Evolutionary conservation across 2,113 vertebrate genomes (phyloP).

Genomic region (Brevimyrus niger): DNA sequence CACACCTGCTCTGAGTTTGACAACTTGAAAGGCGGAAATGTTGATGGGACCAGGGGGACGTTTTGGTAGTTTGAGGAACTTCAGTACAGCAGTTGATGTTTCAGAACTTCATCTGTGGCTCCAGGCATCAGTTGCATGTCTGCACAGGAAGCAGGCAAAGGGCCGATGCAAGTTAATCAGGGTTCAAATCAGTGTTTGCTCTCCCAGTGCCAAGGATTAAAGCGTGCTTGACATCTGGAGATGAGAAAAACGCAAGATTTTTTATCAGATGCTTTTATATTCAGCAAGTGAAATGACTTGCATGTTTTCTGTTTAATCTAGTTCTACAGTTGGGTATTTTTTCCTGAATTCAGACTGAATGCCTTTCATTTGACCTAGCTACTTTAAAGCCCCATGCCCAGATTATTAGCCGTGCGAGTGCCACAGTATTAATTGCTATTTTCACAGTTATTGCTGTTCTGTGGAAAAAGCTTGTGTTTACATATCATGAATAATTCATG

Average conservation of each 20-base stretch:
- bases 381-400: background rate
- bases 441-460: background rate
- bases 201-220: background rate
- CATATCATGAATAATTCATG: constrained; percentile 1
- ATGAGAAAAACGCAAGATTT: background rate
- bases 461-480: background rate
- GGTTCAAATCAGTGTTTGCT: background rate
- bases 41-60: background rate
- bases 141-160: background rate
- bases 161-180: background rate
- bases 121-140: background rate
- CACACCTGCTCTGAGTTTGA: background rate
- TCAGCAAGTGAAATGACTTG: background rate
- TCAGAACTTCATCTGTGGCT: background rate
- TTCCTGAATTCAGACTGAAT: background rate
- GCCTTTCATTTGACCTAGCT: background rate
- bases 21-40: background rate
- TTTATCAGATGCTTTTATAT: background rate
- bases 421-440: background rate
- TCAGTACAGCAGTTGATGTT: background rate
- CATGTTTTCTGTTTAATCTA: background rate
- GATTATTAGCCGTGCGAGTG: background rate
- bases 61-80: background rate
- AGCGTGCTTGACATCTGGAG: background rate
- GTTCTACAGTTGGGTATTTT: background rate